Conservation (phyloP, 2,888 invertebrate species). For the Acanthoscelides obtectus region DNA sequence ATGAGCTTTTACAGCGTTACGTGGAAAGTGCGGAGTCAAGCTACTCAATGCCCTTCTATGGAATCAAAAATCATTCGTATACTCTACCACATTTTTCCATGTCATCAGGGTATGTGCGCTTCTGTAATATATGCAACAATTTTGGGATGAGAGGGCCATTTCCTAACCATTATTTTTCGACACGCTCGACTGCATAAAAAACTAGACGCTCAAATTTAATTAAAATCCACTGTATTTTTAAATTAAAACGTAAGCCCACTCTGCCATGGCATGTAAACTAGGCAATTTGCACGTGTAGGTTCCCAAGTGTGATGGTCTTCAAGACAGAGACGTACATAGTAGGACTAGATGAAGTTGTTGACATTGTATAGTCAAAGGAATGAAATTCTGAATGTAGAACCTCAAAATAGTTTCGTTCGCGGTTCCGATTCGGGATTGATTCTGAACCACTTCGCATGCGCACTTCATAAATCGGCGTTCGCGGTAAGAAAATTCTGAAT, state of each 20-base stretch:
- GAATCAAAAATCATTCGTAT: not conserved
- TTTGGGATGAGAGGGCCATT: not conserved
- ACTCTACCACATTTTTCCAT: not conserved
- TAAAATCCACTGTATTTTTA: not conserved
- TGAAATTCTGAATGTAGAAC: no score
- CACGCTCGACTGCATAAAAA: not conserved
- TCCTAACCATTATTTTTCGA: not conserved
- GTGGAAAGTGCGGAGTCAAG: no score
- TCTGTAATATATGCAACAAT: not conserved
- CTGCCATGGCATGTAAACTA: not conserved
- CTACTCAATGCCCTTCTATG: no score
- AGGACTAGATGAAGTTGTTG: no score
- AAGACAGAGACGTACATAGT: not conserved
- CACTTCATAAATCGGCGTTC: no score
- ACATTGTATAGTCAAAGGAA: no score
- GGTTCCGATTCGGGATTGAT: no score
- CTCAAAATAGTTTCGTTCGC: no score
- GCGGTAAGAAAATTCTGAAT: no score
- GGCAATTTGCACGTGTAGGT: not conserved
- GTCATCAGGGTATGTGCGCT: not conserved
- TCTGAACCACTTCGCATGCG: no score
- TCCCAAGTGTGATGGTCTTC: not conserved
- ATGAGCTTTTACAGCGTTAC: no score
- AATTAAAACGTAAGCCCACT: not conserved
- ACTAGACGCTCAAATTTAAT: not conserved